phyloP scores from a whole-genome alignment of 2,113 vertebrate species.

The Parus major region DNA sequence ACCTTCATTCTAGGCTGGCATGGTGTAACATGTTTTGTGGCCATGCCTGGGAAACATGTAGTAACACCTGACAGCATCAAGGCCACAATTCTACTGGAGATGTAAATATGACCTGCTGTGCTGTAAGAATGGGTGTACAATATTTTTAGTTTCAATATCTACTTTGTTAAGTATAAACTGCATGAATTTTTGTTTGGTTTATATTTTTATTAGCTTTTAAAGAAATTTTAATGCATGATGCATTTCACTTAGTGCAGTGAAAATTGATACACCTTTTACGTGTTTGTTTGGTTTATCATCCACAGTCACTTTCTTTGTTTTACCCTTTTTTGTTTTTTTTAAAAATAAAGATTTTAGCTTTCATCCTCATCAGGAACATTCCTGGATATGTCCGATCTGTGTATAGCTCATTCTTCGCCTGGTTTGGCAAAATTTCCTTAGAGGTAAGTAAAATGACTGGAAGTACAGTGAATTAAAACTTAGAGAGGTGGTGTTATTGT shows the following conservation, averaged over 20 bases:
- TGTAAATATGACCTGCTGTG: neutral
- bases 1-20: neutral
- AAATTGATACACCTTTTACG: neutral
- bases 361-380: constrained; percentile 96
- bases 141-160: neutral
- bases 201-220: neutral
- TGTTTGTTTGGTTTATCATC: neutral
- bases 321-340: neutral
- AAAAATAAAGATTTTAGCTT: constrained; percentile 89
- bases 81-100: neutral
- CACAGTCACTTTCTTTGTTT: neutral
- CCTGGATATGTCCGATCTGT: constrained; percentile 91
- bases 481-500: neutral
- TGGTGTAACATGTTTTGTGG: neutral
- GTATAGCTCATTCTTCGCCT: constrained; percentile 97
- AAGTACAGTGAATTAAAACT: neutral
- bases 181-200: neutral
- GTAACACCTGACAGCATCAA: neutral
- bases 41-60: neutral
- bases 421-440: constrained; percentile 97
- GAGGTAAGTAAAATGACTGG: constrained; percentile 82
- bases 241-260: neutral
- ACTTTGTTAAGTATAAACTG: neutral
- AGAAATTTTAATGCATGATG: neutral
- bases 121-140: neutral